Conservation (phyloP, 2,797 vertebrate species). For the Siniperca undulata region DNA sequence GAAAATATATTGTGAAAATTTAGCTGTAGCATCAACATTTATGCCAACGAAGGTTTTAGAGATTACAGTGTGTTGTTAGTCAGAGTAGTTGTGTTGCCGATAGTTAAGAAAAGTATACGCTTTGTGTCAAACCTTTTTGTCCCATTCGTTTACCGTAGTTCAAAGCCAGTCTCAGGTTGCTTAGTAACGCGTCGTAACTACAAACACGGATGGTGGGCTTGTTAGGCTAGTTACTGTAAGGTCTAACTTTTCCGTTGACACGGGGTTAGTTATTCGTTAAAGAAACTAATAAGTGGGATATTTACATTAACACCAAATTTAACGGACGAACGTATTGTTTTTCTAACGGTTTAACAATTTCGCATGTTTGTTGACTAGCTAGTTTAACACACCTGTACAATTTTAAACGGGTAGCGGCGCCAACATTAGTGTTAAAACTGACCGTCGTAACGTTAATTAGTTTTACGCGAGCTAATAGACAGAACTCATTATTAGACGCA, state of each 20-base stretch:
- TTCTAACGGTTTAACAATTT: neutral
- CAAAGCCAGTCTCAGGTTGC: conserved; percentile 39
- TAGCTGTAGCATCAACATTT: neutral
- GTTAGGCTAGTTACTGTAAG: neutral
- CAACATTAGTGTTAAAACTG: neutral
- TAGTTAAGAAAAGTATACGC: rapidly evolving
- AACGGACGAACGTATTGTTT: neutral
- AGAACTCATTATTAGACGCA: too few species aligned
- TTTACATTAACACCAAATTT: neutral
- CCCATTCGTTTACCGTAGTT: conserved; percentile 51
- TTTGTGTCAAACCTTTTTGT: conserved; percentile 26
- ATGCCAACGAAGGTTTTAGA: neutral
- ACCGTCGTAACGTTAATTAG: neutral
- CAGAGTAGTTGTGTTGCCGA: too few species aligned
- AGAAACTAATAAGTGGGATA: neutral
- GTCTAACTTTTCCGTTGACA: neutral
- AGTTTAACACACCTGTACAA: neutral
- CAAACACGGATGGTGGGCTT: neutral
- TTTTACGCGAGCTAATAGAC: neutral
- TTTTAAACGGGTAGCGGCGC: neutral
- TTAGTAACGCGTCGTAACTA: conserved; percentile 48
- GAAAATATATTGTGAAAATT: neutral
- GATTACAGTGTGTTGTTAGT: neutral
- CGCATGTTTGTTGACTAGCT: neutral
- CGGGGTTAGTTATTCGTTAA: neutral